phyloP scores from a whole-genome alignment of 2,888 invertebrate species.

The Lottia scabra region DNA sequence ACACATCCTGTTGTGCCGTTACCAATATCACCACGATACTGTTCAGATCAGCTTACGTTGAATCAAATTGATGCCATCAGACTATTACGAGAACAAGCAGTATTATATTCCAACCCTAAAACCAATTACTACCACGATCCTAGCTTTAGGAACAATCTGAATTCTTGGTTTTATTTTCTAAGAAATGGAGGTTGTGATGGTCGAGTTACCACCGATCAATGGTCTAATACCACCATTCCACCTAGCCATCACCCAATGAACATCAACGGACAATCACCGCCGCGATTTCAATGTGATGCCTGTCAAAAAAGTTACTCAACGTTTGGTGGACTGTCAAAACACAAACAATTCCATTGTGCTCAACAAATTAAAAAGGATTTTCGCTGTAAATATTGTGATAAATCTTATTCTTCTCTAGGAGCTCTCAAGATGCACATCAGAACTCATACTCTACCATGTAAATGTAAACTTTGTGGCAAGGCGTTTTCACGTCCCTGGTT shows the following conservation, averaged over 20 bases:
- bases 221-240: neutral
- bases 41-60: neutral
- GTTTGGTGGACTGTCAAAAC: slow-evolving; percentile 92
- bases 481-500: slow-evolving; percentile 98
- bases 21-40: neutral
- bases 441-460: slow-evolving; percentile 97
- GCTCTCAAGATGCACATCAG: slow-evolving; percentile 99
- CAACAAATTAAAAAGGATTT: slow-evolving; percentile 85
- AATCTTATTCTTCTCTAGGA: slow-evolving; percentile 93
- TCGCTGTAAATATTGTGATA: slow-evolving; percentile 95
- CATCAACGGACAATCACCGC: slow-evolving; percentile 13
- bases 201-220: neutral
- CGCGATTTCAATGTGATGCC: slow-evolving; percentile 77
- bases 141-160: slow-evolving; percentile 11
- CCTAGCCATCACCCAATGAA: slow-evolving; percentile 3
- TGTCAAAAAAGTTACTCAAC: slow-evolving; percentile 96
- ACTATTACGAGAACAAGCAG: slow-evolving; percentile 20
- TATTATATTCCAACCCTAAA: slow-evolving; percentile 2
- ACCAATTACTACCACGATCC: slow-evolving; percentile 9
- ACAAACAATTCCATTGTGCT: slow-evolving; percentile 94
- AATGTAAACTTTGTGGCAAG: slow-evolving; percentile 95
- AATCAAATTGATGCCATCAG: slow-evolving; percentile 21
- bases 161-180: slow-evolving; percentile 25
- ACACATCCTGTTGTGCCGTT: neutral
- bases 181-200: slow-evolving; percentile 1